Base-by-base conservation (phyloP, 2,113 vertebrate genomes). In the Dromaius novaehollandiae region DNA sequence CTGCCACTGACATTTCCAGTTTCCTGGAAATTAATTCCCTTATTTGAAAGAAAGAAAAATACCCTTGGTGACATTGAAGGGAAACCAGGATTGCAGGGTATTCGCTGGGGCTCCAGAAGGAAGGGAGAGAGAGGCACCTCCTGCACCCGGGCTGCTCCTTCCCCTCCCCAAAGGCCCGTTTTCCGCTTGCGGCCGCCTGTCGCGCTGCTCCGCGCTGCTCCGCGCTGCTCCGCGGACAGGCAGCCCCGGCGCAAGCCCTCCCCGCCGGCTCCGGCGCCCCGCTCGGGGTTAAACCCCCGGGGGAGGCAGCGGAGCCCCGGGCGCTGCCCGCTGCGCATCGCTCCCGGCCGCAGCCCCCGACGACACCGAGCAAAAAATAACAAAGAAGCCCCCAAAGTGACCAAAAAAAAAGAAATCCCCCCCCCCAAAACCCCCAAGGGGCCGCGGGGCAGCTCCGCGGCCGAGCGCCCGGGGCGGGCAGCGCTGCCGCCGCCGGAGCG, bases 1-100 rank as follows among this genome's bases (percentile, higher is more conserved):
- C 90, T 80, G 79, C 65, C 60, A 86, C 40, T 92, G 91, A 86
- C 65, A 73, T 89, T 66, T 92, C 92, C 81, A 90, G 74, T 82
- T 70, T 93, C 94, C 94, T 80, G 90, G 82, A 96, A 95, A 94
- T 94, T 68, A 97, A 93, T 95, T 96, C 76, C 81, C 11, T 32
- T 70, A 73, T 83, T 20, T 66, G 42, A 95, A 92, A 78, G 66
- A 78, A 88, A 94, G 73, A 86, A 82, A 93, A 87, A 91, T 61
- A 77, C 78, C 26, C 21, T 36, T 50, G 9, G 3, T 53, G 36
- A 40, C 42, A 4, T 44, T 7, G 4, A 78, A 81, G 34, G n/a
- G 60, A 92, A 87, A 40, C 48, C 44, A 40, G 13, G 60, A 69
- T 5, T 0, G 12, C 0, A 1, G 53, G 19, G 34, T 26, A 24